phyloP scores from a whole-genome alignment of 2,113 vertebrate genomes.

The Myotis yumanensis region DNA sequence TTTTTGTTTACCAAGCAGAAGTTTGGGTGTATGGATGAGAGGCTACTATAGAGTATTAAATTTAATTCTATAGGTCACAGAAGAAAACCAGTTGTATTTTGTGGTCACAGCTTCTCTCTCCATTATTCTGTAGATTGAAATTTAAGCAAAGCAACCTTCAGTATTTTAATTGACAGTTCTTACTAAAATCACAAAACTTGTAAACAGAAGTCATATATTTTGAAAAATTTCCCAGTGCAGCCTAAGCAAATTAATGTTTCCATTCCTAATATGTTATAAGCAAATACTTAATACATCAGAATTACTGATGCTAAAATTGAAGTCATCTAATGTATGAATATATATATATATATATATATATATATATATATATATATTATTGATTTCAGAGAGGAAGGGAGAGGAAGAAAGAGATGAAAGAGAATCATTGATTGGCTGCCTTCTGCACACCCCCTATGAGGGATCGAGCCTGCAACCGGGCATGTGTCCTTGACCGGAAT shows the following conservation, averaged over 20 bases:
- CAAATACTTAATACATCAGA: neutral
- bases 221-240: neutral
- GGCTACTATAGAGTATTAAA: neutral
- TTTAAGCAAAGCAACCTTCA: constrained; percentile 49
- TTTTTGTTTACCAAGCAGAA: constrained; percentile 34
- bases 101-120: neutral
- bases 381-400: too few relatives aligned
- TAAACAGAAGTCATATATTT: constrained; percentile 28
- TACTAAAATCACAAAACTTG: constrained; percentile 26
- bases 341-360: too few relatives aligned
- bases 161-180: constrained; percentile 20
- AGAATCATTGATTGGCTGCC: too few relatives aligned
- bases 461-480: too few relatives aligned
- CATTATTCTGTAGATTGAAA: constrained; percentile 34
- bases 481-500: too few relatives aligned
- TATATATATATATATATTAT: too few relatives aligned
- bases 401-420: too few relatives aligned
- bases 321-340: neutral
- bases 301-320: constrained; percentile 46
- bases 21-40: neutral
- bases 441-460: too few relatives aligned
- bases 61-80: neutral
- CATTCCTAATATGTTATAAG: constrained; percentile 7
- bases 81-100: constrained; percentile 32
- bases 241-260: constrained; percentile 31